Evolutionary conservation across 2,113 vertebrate genomes (phyloP).

Genomic region (Podilymbus podiceps): DNA sequence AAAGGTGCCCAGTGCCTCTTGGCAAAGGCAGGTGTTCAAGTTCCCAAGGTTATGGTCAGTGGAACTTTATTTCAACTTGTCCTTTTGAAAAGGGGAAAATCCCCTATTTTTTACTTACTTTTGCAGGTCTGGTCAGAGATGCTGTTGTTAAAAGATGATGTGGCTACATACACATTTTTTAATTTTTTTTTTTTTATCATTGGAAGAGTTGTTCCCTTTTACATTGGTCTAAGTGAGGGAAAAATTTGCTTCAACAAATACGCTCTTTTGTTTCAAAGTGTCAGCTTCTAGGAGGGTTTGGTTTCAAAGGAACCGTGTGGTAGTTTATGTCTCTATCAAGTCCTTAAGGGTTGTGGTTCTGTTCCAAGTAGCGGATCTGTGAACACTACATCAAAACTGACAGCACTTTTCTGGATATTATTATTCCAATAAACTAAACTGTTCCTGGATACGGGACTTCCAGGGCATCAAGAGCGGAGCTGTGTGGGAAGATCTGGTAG

Average conservation of each 20-base stretch:
- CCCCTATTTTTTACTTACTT: accelerated
- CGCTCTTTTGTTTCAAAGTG: background rate
- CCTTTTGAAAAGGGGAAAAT: background rate
- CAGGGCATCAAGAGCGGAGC: background rate
- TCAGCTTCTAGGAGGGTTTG: background rate
- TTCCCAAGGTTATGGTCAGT: accelerated
- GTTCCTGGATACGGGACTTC: background rate
- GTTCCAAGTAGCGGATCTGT: background rate
- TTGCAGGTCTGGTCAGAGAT: background rate
- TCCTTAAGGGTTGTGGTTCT: background rate
- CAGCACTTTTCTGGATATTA: background rate
- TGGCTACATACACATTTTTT: too few species aligned
- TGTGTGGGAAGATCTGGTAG: background rate
- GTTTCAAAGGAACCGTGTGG: background rate
- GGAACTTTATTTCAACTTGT: background rate
- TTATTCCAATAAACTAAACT: background rate
- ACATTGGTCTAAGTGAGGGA: accelerated
- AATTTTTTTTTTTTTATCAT: too few species aligned
- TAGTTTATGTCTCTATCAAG: background rate
- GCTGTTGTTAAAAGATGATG: accelerated
- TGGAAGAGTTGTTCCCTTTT: background rate
- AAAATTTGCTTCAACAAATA: background rate
- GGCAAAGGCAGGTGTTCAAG: accelerated
- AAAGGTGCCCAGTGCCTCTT: background rate
- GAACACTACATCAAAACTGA: background rate